Evolutionary conservation across 2,888 invertebrate species (phyloP).

Genomic region (Sminthurides aquaticus): DNA sequence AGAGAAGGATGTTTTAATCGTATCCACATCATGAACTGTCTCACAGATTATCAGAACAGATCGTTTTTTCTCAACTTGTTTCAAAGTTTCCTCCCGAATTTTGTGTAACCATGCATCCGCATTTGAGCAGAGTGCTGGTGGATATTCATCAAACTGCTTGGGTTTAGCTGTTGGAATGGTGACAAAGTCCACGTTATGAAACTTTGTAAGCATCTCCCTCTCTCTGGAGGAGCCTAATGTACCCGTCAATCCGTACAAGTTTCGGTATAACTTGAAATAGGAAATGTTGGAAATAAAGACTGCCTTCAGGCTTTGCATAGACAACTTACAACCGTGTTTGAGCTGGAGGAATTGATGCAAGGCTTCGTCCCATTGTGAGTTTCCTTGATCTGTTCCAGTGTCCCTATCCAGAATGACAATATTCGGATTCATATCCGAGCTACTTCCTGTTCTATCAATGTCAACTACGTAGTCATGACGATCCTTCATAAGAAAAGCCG

Average conservation of each 20-base stretch:
- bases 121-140: neutral
- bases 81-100: neutral
- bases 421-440: conserved; percentile 36
- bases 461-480: conserved; percentile 45
- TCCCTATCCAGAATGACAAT: conserved; percentile 45
- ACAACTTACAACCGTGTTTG: conserved; percentile 46
- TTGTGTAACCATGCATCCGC: neutral
- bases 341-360: conserved; percentile 48
- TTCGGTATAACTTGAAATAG: conserved; percentile 43
- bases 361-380: conserved; percentile 47
- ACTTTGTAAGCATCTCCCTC: conserved; percentile 44
- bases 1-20: neutral
- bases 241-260: conserved; percentile 47
- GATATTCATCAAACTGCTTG: conserved; percentile 17
- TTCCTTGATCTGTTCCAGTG: conserved; percentile 46
- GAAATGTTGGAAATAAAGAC: conserved; percentile 47
- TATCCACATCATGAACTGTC: conserved; percentile 1
- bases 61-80: neutral
- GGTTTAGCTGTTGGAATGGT: conserved; percentile 45
- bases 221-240: conserved; percentile 46
- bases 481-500: conserved; percentile 43
- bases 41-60: conserved; percentile 11
- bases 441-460: conserved; percentile 41
- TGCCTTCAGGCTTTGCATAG: conserved; percentile 45
- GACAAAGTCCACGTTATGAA: conserved; percentile 45